Evolutionary conservation across 2,113 vertebrate genomes (phyloP), one percentile per base, ranked within the genome.

Genomic region (Chionodraco myersi): DNA sequence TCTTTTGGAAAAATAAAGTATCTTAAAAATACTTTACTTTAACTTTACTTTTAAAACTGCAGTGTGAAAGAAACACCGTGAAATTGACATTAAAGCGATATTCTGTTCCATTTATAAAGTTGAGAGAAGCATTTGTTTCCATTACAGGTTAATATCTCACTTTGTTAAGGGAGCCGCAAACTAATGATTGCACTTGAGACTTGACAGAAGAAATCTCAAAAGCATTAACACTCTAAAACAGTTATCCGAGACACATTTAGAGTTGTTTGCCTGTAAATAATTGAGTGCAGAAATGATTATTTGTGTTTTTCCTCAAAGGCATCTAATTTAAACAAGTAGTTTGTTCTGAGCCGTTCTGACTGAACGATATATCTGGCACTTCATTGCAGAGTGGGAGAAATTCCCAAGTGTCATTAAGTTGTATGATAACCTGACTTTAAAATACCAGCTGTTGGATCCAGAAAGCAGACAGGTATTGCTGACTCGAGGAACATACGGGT

Each of bases 231-330:
- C 26, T 26, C 26, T 2, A 41, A 62, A 7, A 57, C 44, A 66
- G n/a, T n/a, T n/a, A n/a, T n/a, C n/a, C n/a, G n/a, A n/a, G n/a
- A n/a, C n/a, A n/a, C n/a, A n/a, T 16, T 45, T 57, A 7, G 15
- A 66, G 44, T 71, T 66, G 48, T 76, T 72, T 80, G 30, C 9
- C 47, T 49, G 9, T 65, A 26, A 60, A 71, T 75, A 71, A 84
- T 51, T 44, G 4, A 73, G 52, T 72, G 62, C 56, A 73, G 34
- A 68, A 58, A 53, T 62, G 48, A 34, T 60, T 70, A 41, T 41
- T 41, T 41, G 6, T 63, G 6, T 62, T 36, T 77, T 63, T 48
- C 72, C 66, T 66, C 49, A 61, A 10, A 26, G 30, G 6, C 49
- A 49, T 69, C 23, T 48, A 36, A 73, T 66, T 48, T n/a, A n/a